Percentiles rank a stretch among this genome's conserved stretches.
phyloP scores from a whole-genome alignment of 2,888 invertebrate genomes.

The Ochlodes sylvanus region DNA sequence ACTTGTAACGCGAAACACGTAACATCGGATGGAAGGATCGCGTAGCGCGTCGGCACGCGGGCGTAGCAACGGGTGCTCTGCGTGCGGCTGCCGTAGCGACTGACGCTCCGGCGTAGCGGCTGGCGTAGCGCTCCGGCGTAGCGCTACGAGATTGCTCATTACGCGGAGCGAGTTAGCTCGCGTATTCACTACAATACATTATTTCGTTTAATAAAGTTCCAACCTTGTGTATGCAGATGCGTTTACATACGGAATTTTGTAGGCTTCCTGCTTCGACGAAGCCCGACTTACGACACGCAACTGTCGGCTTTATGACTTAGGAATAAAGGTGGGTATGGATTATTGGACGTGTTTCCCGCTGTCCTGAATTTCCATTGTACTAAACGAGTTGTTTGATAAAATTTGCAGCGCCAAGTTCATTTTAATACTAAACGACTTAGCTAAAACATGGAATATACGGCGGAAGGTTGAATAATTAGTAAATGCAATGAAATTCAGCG shows the following conservation, averaged over 20 bases:
- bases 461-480: constrained; percentile 18
- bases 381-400: constrained; percentile 38
- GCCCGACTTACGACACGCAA: constrained; percentile 33
- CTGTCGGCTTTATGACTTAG: constrained; percentile 30
- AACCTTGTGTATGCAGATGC: constrained; percentile 56
- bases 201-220: constrained; percentile 71
- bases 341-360: background rate
- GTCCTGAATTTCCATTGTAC: constrained; percentile 34
- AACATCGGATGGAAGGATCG: constrained; percentile 26
- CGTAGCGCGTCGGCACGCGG: constrained; percentile 13
- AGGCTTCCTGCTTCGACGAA: constrained; percentile 39
- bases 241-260: constrained; percentile 55
- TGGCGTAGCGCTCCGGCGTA: constrained; percentile 48
- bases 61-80: constrained; percentile 37
- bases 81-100: constrained; percentile 46
- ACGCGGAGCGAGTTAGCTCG: constrained; percentile 54
- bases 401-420: constrained; percentile 38
- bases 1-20: constrained; percentile 29
- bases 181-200: constrained; percentile 65
- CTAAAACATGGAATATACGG: constrained; percentile 22
- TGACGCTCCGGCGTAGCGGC: constrained; percentile 42
- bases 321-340: constrained; percentile 9
- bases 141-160: constrained; percentile 61
- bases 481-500: background rate
- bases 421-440: constrained; percentile 37